Percentiles rank a stretch among this genome's conserved stretches.
These are phyloP conservation scores for Iphiclides podalirius DNA, from an alignment of 2,888 invertebrate species.

Conservation along the genomic window DNA sequence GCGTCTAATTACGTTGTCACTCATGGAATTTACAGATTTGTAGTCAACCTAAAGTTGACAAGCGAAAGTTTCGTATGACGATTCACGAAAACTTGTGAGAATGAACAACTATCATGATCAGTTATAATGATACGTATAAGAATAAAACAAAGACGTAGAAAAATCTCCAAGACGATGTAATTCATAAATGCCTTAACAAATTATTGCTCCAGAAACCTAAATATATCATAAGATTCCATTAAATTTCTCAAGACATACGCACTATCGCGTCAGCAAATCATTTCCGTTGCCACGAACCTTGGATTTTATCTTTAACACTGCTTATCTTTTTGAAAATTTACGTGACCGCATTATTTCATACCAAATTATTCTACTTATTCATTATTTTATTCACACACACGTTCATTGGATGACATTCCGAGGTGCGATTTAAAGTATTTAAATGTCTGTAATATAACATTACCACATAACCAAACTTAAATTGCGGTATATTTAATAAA, in stretches of 20 bases:
- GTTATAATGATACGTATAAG: too few relatives aligned
- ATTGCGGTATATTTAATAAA: too few relatives aligned
- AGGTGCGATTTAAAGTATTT: neutral
- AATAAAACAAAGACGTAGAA: too few relatives aligned
- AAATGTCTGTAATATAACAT: too few relatives aligned
- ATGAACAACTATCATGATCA: too few relatives aligned
- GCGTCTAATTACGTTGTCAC: too few relatives aligned
- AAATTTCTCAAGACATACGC: conserved; percentile 18
- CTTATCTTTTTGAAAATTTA: conserved; percentile 25
- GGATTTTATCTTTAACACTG: conserved; percentile 22
- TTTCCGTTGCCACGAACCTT: conserved; percentile 20
- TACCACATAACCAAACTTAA: too few relatives aligned
- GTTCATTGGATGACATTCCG: conserved; percentile 2
- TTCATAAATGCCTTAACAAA: neutral
- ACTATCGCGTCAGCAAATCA: conserved; percentile 22
- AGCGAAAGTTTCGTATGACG: too few relatives aligned
- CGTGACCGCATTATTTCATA: conserved; percentile 23
- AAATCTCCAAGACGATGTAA: too few relatives aligned
- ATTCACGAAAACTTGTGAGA: too few relatives aligned
- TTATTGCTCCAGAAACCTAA: conserved; percentile 6
- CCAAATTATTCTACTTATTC: conserved; percentile 21
- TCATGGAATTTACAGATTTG: too few relatives aligned
- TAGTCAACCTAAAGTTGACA: too few relatives aligned
- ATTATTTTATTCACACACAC: conserved; percentile 12
- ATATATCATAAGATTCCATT: conserved; percentile 11